phyloP scores from a whole-genome alignment of 2,888 invertebrate species.

The Apamea crenata region DNA sequence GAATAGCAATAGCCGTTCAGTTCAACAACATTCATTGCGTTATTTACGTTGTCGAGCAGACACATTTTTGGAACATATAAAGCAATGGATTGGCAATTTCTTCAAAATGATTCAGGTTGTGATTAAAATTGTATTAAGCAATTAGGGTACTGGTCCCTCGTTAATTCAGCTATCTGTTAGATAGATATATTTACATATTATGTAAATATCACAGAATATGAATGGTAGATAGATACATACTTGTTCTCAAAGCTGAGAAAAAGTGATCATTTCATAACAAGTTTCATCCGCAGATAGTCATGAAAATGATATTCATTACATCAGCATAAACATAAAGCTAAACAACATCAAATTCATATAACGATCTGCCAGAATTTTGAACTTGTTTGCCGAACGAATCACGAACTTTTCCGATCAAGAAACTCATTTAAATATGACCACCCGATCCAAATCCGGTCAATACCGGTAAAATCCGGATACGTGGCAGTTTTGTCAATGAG shows the following conservation, averaged over 20 bases:
- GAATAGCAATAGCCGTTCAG: too few species aligned
- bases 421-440: conserved; percentile 40
- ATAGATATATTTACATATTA: too few species aligned
- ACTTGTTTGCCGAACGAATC: conserved; percentile 31
- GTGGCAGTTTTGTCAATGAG: conserved; percentile 40
- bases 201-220: neutral
- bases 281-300: neutral
- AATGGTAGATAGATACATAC: neutral
- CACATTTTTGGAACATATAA: too few species aligned
- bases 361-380: conserved; percentile 7
- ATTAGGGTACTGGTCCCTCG: neutral
- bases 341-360: conserved; percentile 17
- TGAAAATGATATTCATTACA: conserved; percentile 29
- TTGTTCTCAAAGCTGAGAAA: neutral
- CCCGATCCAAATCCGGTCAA: conserved; percentile 52
- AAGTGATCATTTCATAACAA: neutral
- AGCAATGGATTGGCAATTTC: too few species aligned
- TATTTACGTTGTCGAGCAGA: too few species aligned
- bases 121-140: too few species aligned
- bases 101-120: too few species aligned
- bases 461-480: conserved; percentile 34
- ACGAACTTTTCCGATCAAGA: conserved; percentile 44
- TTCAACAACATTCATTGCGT: too few species aligned
- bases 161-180: neutral
- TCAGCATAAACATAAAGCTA: conserved; percentile 17